Percentiles rank a stretch among this genome's conserved stretches.
Conservation (phyloP, 2,113 vertebrate species). For the Hypocryptadius cinnamomeus region DNA sequence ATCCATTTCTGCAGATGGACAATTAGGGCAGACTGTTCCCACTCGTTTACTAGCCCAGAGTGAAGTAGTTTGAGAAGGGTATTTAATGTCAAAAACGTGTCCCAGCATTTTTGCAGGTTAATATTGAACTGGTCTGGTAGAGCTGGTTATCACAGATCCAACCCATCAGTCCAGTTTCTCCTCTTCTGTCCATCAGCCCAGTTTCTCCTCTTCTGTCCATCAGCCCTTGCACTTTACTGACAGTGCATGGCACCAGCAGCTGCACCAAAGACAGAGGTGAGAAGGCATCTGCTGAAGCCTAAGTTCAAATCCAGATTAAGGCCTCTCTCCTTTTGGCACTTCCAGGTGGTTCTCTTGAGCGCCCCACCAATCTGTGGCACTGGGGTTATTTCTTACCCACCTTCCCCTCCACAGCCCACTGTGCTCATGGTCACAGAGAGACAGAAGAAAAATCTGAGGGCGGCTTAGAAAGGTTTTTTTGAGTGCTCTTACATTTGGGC, state of each 20-base stretch:
- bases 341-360: neutral
- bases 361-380: neutral
- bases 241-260: neutral
- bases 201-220: no score
- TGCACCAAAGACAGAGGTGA: neutral
- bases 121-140: neutral
- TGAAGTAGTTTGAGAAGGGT: neutral
- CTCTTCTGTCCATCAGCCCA: neutral
- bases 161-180: neutral
- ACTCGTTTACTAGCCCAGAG: neutral
- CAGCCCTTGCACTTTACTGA: neutral
- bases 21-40: neutral
- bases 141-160: fast-evolving
- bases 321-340: no score
- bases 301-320: neutral
- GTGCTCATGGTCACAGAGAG: fast-evolving
- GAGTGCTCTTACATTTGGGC: neutral
- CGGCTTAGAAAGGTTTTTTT: neutral
- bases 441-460: neutral
- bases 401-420: neutral
- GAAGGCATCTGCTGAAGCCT: neutral
- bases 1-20: neutral
- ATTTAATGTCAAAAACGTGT: neutral
- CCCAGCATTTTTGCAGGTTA: neutral
- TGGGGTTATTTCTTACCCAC: neutral